phyloP scores from a whole-genome alignment of 2,797 vertebrate genomes.

The Schizopygopsis malacanthus region DNA sequence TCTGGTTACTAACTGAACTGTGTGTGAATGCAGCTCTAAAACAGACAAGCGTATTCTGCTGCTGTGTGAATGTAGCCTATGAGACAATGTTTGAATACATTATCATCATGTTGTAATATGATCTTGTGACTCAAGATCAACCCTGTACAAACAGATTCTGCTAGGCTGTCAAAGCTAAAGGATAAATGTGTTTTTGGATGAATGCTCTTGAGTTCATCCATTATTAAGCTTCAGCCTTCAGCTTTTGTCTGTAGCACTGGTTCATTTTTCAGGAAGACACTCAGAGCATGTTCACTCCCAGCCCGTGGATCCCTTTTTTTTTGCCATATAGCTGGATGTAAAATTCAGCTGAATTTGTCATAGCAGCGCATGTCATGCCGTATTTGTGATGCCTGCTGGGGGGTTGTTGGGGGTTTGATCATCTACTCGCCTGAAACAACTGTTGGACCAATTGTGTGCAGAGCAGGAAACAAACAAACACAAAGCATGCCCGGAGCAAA shows the following conservation, averaged over 20 bases:
- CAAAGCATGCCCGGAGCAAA: slow-evolving; percentile 65
- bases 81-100: slow-evolving; percentile 7
- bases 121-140: slow-evolving; percentile 29
- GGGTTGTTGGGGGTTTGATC: slow-evolving; percentile 62
- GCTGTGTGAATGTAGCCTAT: background rate
- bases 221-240: slow-evolving; percentile 50
- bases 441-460: slow-evolving; percentile 63
- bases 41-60: background rate
- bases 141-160: slow-evolving; percentile 16
- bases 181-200: slow-evolving; percentile 33
- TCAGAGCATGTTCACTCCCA: slow-evolving; percentile 28
- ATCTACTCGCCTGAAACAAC: slow-evolving; percentile 72
- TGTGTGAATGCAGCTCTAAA: background rate
- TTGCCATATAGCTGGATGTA: slow-evolving; percentile 36
- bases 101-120: slow-evolving; percentile 20
- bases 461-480: slow-evolving; percentile 48
- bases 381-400: slow-evolving; percentile 60
- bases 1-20: background rate
- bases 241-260: slow-evolving; percentile 19
- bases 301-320: background rate
- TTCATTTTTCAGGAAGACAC: slow-evolving; percentile 27
- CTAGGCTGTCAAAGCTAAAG: slow-evolving; percentile 23
- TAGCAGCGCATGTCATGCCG: slow-evolving; percentile 70
- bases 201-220: slow-evolving; percentile 44
- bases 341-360: slow-evolving; percentile 64